Conservation (phyloP, 2,797 vertebrate species). For the Chloroceryle amazona region DNA sequence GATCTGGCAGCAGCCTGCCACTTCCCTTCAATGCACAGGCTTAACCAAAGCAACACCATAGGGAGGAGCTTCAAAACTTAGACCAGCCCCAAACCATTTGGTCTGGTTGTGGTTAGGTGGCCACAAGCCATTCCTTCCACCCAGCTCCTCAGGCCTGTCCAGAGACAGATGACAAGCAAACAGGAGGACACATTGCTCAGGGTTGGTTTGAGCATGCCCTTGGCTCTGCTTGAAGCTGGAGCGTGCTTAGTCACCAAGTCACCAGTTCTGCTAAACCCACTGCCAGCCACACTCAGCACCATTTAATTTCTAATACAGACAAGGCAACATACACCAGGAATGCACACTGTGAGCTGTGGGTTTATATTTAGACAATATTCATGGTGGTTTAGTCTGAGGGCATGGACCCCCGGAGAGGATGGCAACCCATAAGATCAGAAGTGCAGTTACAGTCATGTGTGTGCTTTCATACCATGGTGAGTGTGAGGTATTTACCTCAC, state of each 20-base stretch:
- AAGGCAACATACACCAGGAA: rapidly evolving
- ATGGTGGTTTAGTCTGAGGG: not conserved
- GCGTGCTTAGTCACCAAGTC: rapidly evolving
- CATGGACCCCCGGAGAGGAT: not conserved
- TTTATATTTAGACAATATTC: not conserved
- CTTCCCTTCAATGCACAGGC: not conserved
- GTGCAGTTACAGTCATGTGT: rapidly evolving
- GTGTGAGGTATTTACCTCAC: not conserved
- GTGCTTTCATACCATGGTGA: not conserved
- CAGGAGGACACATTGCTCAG: not conserved
- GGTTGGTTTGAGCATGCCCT: not conserved
- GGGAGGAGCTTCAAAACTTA: not conserved
- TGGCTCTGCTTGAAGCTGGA: not conserved
- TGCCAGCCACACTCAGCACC: not conserved
- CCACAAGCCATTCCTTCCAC: not conserved
- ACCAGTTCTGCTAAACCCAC: not conserved
- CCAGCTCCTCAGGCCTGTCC: not conserved
- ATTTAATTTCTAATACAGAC: not conserved
- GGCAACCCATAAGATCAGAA: not conserved
- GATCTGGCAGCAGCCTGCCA: rapidly evolving
- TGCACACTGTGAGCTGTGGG: rapidly evolving
- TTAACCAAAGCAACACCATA: not conserved
- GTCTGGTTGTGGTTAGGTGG: rapidly evolving
- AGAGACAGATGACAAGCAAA: rapidly evolving
- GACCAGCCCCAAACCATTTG: rapidly evolving